Conservation (phyloP, 2,888 invertebrate genomes). For the Camponotus fellah region DNA sequence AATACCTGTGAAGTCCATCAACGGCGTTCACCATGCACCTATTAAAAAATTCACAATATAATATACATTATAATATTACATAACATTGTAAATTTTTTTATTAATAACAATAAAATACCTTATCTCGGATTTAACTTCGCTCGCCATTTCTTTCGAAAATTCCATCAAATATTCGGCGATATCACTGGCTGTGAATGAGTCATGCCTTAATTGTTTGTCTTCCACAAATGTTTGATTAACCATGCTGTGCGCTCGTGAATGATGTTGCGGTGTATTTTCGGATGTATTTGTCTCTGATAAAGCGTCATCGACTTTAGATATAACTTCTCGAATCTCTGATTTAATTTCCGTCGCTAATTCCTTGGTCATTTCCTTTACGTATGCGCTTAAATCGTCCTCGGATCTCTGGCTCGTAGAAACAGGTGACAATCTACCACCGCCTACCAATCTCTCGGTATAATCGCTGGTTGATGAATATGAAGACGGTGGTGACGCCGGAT, state of each 20-base stretch:
- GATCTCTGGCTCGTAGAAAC: constrained; percentile 80
- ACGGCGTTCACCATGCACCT: constrained; percentile 88
- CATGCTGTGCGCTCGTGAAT: constrained; percentile 70
- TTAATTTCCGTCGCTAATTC: constrained; percentile 94
- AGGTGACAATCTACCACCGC: constrained; percentile 82
- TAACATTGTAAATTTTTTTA: neutral
- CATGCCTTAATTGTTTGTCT: constrained; percentile 85
- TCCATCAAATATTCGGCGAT: constrained; percentile 93
- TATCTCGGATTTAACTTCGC: constrained; percentile 93
- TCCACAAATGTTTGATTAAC: constrained; percentile 65
- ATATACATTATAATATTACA: neutral
- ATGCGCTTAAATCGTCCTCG: constrained; percentile 91
- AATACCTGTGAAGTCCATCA: constrained; percentile 88
- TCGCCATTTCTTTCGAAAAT: constrained; percentile 92
- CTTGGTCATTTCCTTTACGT: constrained; percentile 92
- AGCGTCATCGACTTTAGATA: constrained; percentile 93
- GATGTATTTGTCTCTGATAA: constrained; percentile 90
- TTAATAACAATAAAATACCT: constrained; percentile 83
- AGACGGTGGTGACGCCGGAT: constrained; percentile 79
- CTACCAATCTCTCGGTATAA: constrained; percentile 70
- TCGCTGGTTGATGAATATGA: constrained; percentile 74
- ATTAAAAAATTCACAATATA: constrained; percentile 53
- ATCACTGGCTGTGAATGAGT: constrained; percentile 91
- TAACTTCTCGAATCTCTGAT: constrained; percentile 93
- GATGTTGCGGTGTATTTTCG: constrained; percentile 86